Evolutionary conservation across 1,140 invertebrate genomes (phyloP), one percentile per base, ranked within the genome.

Genomic region (Hydropsyche tenuis): DNA sequence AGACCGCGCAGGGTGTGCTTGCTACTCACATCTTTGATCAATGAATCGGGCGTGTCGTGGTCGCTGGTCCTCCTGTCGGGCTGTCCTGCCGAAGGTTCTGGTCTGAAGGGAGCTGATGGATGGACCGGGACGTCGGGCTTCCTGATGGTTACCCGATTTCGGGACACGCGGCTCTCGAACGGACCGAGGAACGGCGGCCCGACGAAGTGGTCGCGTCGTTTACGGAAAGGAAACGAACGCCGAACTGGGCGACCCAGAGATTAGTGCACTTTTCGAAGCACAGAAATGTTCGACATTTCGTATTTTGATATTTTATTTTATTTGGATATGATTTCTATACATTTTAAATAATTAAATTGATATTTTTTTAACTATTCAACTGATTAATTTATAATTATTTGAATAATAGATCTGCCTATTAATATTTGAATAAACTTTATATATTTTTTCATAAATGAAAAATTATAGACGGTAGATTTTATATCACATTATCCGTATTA

Each of bases 191-290:
- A 73, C 48, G 46, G 71, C 71, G 11, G 23, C 48, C 62, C 42
- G 62, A 73, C 62, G 45, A 66, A 73, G 25, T 65, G 62, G 71
- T 65, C n/a, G 62, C 64, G 46, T 43, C 69, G 71, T 65, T 65
- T 66, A 65, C 71, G 71, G 62, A 73, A 73, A 73, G 63, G 42
- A 53, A 64, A 23, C 45, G 71, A n/a, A 73, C 71, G n/a, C n/a
- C n/a, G n/a, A n/a, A 73, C 60, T 73, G 30, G 23, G 63, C 62
- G 63, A n/a, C n/a, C n/a, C 71, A 66, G 30, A 37, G n/a, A 30
- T 63, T 9, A 14, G 45, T 56, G 48, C 14, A 22, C 25, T 22
- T 6, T 14, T 18, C 20, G n/a, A 62, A 72, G 30, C 69, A 37
- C n/a, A n/a, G n/a, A n/a, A n/a, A n/a, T n/a, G n/a, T n/a, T n/a